Percentiles rank a stretch among this genome's conserved stretches.
phyloP scores from a whole-genome alignment of 2,888 invertebrate genomes.

The Chrysolina oricalcia region DNA sequence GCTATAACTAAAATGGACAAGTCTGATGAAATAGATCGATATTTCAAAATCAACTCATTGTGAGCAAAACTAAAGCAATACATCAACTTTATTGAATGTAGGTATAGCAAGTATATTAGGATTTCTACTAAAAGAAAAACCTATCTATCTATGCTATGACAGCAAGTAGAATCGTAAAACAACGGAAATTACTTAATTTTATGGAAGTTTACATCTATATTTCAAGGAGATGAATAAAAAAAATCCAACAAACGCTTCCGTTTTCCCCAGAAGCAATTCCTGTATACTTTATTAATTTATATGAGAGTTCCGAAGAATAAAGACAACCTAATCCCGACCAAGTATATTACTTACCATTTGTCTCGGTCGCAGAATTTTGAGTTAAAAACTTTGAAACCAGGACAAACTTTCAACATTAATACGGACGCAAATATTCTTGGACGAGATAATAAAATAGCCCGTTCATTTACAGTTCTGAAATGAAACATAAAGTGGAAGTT shows the following conservation, averaged over 20 bases:
- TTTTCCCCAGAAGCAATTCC: neutral
- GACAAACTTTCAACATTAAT: neutral
- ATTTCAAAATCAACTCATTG: no score
- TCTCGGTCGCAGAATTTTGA: slow-evolving; percentile 8
- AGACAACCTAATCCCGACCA: slow-evolving; percentile 15
- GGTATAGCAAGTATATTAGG: no score
- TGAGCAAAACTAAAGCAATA: no score
- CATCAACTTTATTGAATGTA: no score
- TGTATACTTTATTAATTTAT: neutral
- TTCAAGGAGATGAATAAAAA: neutral
- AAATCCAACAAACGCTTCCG: neutral
- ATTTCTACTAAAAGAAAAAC: no score
- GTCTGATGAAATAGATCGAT: no score
- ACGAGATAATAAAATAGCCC: neutral
- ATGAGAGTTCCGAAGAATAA: neutral
- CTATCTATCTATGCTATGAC: no score
- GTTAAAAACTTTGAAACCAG: neutral
- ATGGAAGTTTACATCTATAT: neutral
- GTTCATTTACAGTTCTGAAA: slow-evolving; percentile 2
- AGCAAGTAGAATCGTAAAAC: no score
- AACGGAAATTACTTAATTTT: no score
- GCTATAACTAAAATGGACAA: no score
- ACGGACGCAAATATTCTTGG: neutral
- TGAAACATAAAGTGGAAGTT: neutral
- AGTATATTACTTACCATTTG: slow-evolving; percentile 17